A percentile compares a stretch with the other conserved stretches of the same genome.
Conservation (phyloP, 2,113 vertebrate genomes). For the Hippocampus zosterae region DNA sequence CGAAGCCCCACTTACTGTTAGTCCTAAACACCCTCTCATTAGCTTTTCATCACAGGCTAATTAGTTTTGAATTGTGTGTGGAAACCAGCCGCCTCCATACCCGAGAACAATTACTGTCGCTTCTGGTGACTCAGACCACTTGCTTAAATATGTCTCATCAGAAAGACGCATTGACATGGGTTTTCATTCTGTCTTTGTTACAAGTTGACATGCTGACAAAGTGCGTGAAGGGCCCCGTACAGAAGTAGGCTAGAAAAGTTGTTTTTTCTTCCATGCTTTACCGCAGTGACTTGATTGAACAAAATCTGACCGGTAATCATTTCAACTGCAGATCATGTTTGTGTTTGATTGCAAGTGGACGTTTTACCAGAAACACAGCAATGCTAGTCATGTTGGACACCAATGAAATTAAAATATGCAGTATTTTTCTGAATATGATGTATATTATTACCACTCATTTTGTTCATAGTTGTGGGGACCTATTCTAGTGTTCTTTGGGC, state of each 20-base stretch:
- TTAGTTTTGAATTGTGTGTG: slow-evolving; percentile 40
- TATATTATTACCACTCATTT: too few species aligned
- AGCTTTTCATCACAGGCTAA: slow-evolving; percentile 48
- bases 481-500: too few species aligned
- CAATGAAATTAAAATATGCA: too few species aligned
- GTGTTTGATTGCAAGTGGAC: too few species aligned
- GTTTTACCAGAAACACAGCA: too few species aligned
- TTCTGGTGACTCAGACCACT: slow-evolving; percentile 10
- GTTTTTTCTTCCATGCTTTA: too few species aligned
- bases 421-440: too few species aligned
- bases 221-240: neutral
- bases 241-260: neutral
- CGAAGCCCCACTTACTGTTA: slow-evolving; percentile 49
- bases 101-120: slow-evolving; percentile 6
- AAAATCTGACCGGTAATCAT: too few species aligned
- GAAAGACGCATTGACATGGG: neutral
- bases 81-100: slow-evolving; percentile 13
- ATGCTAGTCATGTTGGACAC: too few species aligned
- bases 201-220: neutral
- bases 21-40: slow-evolving; percentile 45
- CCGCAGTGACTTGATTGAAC: neutral
- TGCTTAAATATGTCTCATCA: slow-evolving; percentile 8
- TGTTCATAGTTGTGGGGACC: too few species aligned
- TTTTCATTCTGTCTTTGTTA: neutral
- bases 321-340: too few species aligned